These are phyloP conservation scores for Melanerpes formicivorus DNA, from an alignment of 2,113 vertebrate species.

Conservation along the genomic window DNA sequence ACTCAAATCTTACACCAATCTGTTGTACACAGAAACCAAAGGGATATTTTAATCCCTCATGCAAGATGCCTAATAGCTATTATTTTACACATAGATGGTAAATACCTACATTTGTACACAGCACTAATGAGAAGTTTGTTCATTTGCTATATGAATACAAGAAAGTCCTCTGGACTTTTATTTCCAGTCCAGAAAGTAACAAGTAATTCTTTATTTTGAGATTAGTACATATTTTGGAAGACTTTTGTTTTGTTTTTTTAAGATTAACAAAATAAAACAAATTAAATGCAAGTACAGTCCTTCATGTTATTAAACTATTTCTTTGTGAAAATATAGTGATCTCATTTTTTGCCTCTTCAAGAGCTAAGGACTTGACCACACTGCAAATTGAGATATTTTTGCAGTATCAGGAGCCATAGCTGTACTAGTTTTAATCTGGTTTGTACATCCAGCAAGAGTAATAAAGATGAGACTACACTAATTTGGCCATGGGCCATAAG, in stretches of 20 bases:
- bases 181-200: neutral
- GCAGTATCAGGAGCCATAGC: neutral
- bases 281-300: fast-evolving
- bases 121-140: neutral
- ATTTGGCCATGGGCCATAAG: neutral
- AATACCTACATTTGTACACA: neutral
- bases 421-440: neutral
- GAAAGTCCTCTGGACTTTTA: neutral
- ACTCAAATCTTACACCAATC: neutral
- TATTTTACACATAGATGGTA: neutral
- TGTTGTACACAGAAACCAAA: neutral
- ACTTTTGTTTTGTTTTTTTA: neutral
- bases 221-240: neutral
- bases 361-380: neutral
- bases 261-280: neutral
- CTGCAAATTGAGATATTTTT: neutral
- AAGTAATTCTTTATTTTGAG: neutral
- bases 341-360: neutral
- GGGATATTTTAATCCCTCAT: neutral
- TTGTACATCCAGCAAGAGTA: neutral
- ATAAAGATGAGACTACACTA: neutral
- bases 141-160: neutral
- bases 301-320: neutral
- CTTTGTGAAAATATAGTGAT: neutral
- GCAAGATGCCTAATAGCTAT: neutral